Conservation (phyloP, 2,113 vertebrate species). For the human region GRCh38 chrX:22061001-22061500, state of each 20-base stretch:
- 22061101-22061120: not conserved
- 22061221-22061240: not conserved
- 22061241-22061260: not conserved
- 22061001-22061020: not conserved
- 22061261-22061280: not conserved
- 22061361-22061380: conserved; percentile 13
- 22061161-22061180: not conserved
- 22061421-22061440: not conserved
- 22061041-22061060: not conserved
- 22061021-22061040: not conserved
- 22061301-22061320: not conserved
- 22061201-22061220: not conserved
- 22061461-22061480: not conserved
- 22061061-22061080: conserved; percentile 18
- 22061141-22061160: not conserved
- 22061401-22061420: not conserved
- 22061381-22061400: not conserved
- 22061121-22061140: not conserved
- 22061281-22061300: not conserved
- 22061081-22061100: not conserved
- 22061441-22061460: not conserved
- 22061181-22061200: not conserved
- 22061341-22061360: not conserved
- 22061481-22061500: not conserved
- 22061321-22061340: not conserved